Conservation (phyloP, 2,113 vertebrate genomes). For the Ginglymostoma cirratum region DNA sequence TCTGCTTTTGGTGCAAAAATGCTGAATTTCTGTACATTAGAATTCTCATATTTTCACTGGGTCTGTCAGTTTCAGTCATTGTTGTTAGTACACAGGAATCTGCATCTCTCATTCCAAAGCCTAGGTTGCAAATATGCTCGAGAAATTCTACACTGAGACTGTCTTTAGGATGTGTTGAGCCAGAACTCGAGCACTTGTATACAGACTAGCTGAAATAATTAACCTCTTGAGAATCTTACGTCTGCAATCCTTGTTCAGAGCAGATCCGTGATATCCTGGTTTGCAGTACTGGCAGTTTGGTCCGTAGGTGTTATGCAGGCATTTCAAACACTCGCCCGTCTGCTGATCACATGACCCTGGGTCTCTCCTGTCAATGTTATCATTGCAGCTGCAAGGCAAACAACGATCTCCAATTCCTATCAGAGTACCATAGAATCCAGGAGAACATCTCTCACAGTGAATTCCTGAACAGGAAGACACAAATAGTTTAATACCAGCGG, state of each 20-base stretch:
- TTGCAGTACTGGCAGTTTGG: conserved; percentile 67
- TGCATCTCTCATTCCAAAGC: neutral
- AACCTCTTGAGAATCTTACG: conserved; percentile 53
- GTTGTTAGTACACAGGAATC: neutral
- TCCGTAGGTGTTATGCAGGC: conserved; percentile 70
- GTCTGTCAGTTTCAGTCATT: neutral
- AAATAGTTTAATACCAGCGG: neutral
- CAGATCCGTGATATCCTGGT: conserved; percentile 72
- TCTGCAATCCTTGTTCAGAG: conserved; percentile 65
- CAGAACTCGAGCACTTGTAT: neutral
- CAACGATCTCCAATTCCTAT: conserved; percentile 49
- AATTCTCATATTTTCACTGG: neutral
- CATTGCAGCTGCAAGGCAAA: conserved; percentile 64
- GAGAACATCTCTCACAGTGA: conserved; percentile 61
- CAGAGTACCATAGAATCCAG: conserved; percentile 68
- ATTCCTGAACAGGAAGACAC: conserved; percentile 52
- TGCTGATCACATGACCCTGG: conserved; percentile 56
- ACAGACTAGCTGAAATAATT: neutral
- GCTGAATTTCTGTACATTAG: neutral
- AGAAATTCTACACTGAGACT: neutral
- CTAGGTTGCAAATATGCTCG: neutral
- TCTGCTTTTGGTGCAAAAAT: neutral
- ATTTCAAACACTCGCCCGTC: conserved; percentile 68
- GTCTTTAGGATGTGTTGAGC: neutral
- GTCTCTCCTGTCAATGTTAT: conserved; percentile 66